Conservation (phyloP, 2,113 vertebrate species). For the Tor tambroides region DNA sequence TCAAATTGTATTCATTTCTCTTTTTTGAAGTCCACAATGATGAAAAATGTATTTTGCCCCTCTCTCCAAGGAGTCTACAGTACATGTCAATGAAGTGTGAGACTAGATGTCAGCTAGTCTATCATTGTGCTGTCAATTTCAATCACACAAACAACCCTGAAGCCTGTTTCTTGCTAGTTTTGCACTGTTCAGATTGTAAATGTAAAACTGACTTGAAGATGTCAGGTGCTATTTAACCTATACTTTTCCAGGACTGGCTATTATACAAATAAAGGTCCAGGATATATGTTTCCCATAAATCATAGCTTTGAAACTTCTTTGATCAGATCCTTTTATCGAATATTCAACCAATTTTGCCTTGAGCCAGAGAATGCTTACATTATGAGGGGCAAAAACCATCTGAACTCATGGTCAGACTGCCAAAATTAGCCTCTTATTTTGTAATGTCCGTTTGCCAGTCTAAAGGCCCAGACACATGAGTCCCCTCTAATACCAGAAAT, state of each 20-base stretch:
- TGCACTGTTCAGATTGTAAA: not conserved
- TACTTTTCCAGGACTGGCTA: not conserved
- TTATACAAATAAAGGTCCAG: not conserved
- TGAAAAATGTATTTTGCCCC: not conserved
- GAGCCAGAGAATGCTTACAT: not conserved
- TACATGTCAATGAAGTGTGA: not conserved
- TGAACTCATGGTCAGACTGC: not conserved
- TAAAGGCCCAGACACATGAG: not conserved
- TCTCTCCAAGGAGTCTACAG: not conserved
- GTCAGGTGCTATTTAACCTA: not conserved
- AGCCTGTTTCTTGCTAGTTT: not conserved
- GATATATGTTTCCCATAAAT: not conserved
- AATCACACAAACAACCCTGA: not conserved
- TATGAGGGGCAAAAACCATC: not conserved
- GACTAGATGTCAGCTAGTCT: not conserved
- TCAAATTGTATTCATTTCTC: not conserved
- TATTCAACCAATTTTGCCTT: not conserved
- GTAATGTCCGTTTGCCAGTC: not conserved
- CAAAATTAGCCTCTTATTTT: not conserved
- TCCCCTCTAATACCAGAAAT: not conserved
- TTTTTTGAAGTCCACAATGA: not conserved
- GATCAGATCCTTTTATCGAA: not conserved
- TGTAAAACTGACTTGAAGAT: not conserved
- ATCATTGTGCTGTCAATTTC: not conserved
- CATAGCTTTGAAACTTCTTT: not conserved